Evolutionary conservation across 2,113 vertebrate genomes (phyloP), one percentile per base, ranked within the genome.

Genomic region (Lathamus discolor): DNA sequence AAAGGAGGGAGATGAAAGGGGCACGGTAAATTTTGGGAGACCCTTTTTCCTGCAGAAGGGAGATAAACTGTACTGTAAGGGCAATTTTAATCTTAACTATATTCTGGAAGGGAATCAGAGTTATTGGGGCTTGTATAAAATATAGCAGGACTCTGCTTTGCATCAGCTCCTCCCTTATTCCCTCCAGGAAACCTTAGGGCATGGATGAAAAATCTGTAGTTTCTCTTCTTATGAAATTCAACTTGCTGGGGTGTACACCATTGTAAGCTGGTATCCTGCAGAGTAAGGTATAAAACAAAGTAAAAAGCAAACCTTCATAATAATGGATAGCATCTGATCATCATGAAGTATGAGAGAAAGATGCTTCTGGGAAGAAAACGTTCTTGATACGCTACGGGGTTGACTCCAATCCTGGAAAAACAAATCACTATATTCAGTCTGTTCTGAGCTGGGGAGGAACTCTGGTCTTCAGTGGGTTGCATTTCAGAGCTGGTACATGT

Each of bases 11-110:
- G 18, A 15, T 1, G 2, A 1, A 2, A 69, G 2, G 0, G 74
- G 80, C 67, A 95, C 81, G 0, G 1, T 95, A 14, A 76, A 69
- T 73, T 97, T 96, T 62, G 95, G 73, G 0, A 96, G 95, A 46
- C 83, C 83, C 3, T 92, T 96, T 57, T 11, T 1, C 37, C 88
- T 97, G n/a, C 6, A 79, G 7, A 39, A 93, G 41, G 96, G 95
- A 62, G 96, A 96, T 31, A 77, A 9, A 19, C 54, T 97, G 52
- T 43, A 39, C 52, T 94, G 86, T 15, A 0, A 0, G 33, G 16
- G 4, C 64, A 97, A 96, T 11, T 3, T 3, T 6, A 0, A 0
- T 0, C 3, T 1, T 3, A 0, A 17, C 1, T 0, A 3, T 11
- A 25, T 61, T 33, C 1, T 24, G 43, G 2, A 3, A 49, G 17